phyloP scores from a whole-genome alignment of 2,113 vertebrate genomes.

The Corythornis cristatus region DNA sequence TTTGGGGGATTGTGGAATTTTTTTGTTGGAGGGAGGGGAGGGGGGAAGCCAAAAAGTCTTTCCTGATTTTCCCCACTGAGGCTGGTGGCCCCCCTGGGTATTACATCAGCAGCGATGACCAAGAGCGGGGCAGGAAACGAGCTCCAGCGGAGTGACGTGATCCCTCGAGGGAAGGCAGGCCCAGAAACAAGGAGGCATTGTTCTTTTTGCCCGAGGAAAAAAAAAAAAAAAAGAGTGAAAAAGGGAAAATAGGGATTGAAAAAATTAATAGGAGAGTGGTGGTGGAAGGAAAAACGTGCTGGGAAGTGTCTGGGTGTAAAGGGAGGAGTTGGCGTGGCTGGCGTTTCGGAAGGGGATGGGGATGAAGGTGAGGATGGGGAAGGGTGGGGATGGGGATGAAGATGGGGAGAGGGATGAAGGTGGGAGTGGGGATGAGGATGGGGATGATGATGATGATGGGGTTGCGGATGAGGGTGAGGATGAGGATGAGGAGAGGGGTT shows the following conservation, averaged over 20 bases:
- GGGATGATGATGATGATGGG: too few relatives aligned
- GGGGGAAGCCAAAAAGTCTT: neutral
- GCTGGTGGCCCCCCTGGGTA: neutral
- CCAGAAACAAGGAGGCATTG: constrained; percentile 65
- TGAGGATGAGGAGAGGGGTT: too few relatives aligned
- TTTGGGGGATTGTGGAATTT: neutral
- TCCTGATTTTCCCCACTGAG: neutral
- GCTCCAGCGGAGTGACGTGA: constrained; percentile 57
- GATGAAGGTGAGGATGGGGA: too few relatives aligned
- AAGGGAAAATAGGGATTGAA: neutral
- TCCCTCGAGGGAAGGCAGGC: constrained; percentile 49
- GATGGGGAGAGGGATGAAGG: too few relatives aligned
- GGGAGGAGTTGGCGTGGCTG: neutral
- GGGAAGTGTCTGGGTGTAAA: neutral
- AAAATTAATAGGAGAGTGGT: neutral
- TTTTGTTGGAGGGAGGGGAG: neutral
- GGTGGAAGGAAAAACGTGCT: neutral
- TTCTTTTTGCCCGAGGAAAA: constrained; percentile 13
- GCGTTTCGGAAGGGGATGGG: neutral
- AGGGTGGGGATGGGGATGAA: too few relatives aligned
- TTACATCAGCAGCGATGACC: constrained; percentile 67
- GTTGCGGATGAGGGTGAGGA: too few relatives aligned
- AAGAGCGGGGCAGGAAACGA: constrained; percentile 58
- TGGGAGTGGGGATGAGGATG: too few relatives aligned
- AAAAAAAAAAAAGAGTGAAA: neutral